phyloP scores from a whole-genome alignment of 1,140 invertebrate genomes.

The Conus betulinus region DNA sequence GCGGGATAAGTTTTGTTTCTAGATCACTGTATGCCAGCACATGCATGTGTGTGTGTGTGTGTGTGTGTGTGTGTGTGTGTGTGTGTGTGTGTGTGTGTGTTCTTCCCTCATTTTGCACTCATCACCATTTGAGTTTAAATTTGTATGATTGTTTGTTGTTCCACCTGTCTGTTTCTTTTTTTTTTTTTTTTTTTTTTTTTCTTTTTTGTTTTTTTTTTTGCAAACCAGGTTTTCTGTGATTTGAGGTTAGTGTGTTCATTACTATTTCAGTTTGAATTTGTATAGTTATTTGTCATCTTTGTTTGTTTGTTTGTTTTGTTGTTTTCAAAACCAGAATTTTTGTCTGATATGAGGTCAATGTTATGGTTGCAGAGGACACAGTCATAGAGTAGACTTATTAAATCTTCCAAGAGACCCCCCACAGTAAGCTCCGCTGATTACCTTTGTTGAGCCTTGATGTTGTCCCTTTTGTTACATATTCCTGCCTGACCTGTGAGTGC shows the following conservation, averaged over 20 bases:
- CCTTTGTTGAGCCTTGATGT: not conserved
- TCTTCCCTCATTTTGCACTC: no score
- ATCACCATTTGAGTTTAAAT: no score
- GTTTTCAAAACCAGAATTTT: no score
- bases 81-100: no score
- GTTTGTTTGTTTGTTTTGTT: no score
- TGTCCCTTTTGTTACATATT: not conserved
- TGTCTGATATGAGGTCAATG: not conserved
- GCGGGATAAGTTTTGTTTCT: no score
- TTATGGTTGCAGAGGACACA: conserved; percentile 25
- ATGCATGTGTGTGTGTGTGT: no score
- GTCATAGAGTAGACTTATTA: conserved; percentile 30
- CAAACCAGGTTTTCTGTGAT: not conserved
- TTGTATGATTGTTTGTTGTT: no score
- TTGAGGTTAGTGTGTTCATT: not conserved
- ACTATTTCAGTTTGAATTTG: no score
- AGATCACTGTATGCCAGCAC: no score
- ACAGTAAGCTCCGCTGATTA: conserved; percentile 16
- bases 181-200: conserved; percentile 15
- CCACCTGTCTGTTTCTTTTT: not conserved
- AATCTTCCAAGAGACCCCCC: not conserved
- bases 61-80: no score
- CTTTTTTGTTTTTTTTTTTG: not conserved
- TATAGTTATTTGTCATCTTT: no score
- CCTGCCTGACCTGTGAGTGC: not conserved